Base-by-base conservation (phyloP, 2,888 invertebrate genomes). In the Euplagia quadripunctaria region DNA sequence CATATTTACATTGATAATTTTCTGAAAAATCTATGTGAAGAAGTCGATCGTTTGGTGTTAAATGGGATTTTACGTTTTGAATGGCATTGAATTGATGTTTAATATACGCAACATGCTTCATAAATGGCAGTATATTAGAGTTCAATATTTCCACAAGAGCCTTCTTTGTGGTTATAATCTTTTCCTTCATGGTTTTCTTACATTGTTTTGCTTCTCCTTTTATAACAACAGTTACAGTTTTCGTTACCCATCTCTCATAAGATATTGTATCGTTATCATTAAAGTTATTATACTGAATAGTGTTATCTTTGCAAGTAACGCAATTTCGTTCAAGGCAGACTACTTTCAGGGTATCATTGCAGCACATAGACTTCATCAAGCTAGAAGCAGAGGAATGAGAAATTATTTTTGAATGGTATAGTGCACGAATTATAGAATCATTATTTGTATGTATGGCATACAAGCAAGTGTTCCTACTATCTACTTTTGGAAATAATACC, bases 401-500 rank as follows among this genome's bases (percentile, higher is more conserved):
- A 31, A 77, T 20, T 6, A 74, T 70, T 52, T 73, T 73, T 31
- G 16, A 5, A 49, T 41, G n/a, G n/a, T 71, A 49, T 17, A 77
- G 51, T 6, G 77, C 51, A 51, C 12, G 49, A 17, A 73, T 42
- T 16, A 77, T 75, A 71, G 4, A 71, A 66, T 69, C 43, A 49
- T 64, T 71, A 73, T 78, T 75, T 1, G 71, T 49, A 64, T 77
- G 75, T 49, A 74, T 64, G 6, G 72, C 66, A 70, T 77, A 77
- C 14, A 79, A 65, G 20, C 77, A 77, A 41, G 79, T 79, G 46
- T 79, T 77, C 69, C 77, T 73, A n/a, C 64, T 41, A 17, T 46
- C 46, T 58, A 66, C 75, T 72, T 77, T 77, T 0, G 75, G 77
- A 55, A 75, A 73, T 68, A 73, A n/a, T 52, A 79, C 75, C 77